Percentiles rank a stretch among this genome's conserved stretches.
Conservation (phyloP, 2,888 invertebrate genomes). For the Sepioteuthis lessoniana region DNA sequence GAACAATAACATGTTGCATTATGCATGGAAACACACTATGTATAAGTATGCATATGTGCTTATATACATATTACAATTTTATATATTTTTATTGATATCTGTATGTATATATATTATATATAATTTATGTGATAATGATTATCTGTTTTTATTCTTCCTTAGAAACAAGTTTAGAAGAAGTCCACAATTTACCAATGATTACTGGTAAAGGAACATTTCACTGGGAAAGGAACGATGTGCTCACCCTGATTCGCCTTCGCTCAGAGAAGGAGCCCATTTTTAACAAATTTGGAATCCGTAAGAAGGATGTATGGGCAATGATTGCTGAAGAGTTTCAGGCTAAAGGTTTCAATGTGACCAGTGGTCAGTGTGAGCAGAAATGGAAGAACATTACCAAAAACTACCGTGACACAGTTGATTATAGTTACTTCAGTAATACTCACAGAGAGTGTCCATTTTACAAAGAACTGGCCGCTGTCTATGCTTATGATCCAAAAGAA, state of each 20-base stretch:
- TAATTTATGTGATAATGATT: too few relatives aligned
- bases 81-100: too few relatives aligned
- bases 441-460: neutral
- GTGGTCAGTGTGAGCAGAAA: conserved; percentile 46
- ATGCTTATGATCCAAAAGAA: conserved; percentile 36
- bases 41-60: too few relatives aligned
- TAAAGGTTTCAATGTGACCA: conserved; percentile 38
- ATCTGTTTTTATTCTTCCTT: neutral
- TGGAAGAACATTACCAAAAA: conserved; percentile 44
- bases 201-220: neutral
- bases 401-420: neutral
- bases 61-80: too few relatives aligned
- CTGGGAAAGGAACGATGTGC: conserved; percentile 3
- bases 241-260: conserved; percentile 34
- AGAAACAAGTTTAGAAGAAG: neutral
- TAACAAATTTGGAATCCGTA: conserved; percentile 25
- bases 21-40: too few relatives aligned
- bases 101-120: too few relatives aligned
- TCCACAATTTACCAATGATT: neutral
- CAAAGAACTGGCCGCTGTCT: conserved; percentile 23
- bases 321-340: conserved; percentile 41
- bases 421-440: conserved; percentile 36
- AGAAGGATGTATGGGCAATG: conserved; percentile 43
- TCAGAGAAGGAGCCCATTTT: conserved; percentile 42
- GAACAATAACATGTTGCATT: too few relatives aligned